Evolutionary conservation across 2,113 vertebrate genomes (phyloP).

Genomic region (Megalops atlanticus): DNA sequence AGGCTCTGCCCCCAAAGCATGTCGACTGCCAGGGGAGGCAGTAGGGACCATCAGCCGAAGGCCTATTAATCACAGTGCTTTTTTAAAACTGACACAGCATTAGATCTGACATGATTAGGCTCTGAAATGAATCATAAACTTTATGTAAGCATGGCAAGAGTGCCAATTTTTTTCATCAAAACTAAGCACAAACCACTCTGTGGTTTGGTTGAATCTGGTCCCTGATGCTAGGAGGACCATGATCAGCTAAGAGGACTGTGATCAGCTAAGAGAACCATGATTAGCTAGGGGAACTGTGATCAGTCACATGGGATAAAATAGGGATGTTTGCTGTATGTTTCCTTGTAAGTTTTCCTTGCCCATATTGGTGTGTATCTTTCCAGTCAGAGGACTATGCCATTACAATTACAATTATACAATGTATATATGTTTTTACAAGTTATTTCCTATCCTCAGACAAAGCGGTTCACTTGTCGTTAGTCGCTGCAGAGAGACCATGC

Average conservation of each 20-base stretch:
- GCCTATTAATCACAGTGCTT: neutral
- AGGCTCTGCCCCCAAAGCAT: constrained; percentile 36
- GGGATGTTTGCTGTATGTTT: neutral
- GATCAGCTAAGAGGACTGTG: too few species aligned
- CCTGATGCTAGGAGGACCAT: too few species aligned
- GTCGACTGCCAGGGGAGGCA: neutral
- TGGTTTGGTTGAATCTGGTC: neutral
- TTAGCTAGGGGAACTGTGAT: neutral
- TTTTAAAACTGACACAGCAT: too few species aligned
- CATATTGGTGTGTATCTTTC: too few species aligned
- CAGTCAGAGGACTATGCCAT: too few species aligned
- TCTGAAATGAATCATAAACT: too few species aligned
- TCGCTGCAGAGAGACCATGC: too few species aligned
- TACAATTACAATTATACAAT: too few species aligned
- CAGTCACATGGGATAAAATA: neutral
- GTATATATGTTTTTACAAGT: neutral
- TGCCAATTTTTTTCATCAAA: neutral
- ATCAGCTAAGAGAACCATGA: too few species aligned
- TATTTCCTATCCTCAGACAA: neutral
- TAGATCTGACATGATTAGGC: too few species aligned
- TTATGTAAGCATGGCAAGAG: neutral
- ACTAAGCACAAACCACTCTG: neutral
- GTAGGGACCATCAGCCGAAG: neutral
- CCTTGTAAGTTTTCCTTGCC: neutral
- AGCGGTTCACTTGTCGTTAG: neutral